Percentiles rank a stretch among this genome's conserved stretches.
Conservation (phyloP, 2,113 vertebrate species). For the Eurypyga helias region DNA sequence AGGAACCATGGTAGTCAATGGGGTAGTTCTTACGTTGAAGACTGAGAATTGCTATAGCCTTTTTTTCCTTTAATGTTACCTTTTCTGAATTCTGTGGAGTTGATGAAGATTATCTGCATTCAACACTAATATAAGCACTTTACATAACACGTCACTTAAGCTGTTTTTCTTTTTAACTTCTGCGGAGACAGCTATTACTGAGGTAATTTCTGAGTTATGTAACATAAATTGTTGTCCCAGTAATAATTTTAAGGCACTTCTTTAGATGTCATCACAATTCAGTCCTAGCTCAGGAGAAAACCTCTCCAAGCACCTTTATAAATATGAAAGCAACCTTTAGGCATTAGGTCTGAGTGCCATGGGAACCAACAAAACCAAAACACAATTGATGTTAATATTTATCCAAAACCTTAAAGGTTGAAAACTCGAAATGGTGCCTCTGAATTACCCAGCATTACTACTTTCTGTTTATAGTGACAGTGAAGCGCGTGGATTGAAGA, state of each 20-base stretch:
- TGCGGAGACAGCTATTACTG: background rate
- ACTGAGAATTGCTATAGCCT: background rate
- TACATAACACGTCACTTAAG: background rate
- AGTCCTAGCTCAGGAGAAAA: background rate
- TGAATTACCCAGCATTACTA: background rate
- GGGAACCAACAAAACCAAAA: background rate
- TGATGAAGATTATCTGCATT: background rate
- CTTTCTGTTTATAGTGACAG: background rate
- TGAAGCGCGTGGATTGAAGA: background rate
- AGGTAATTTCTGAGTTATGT: constrained; percentile 3
- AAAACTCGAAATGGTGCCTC: background rate
- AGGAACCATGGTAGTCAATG: background rate
- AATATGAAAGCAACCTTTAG: background rate
- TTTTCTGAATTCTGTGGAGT: background rate
- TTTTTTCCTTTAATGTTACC: background rate
- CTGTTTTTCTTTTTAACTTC: constrained; percentile 45
- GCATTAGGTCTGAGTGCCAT: background rate
- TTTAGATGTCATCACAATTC: background rate
- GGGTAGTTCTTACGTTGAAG: background rate
- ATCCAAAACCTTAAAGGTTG: background rate
- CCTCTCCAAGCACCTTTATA: background rate
- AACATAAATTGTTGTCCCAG: constrained; percentile 12
- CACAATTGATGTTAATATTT: background rate
- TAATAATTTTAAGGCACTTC: background rate
- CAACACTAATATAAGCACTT: constrained; percentile 5